These are phyloP conservation scores for Ypsolopha scabrella DNA, from an alignment of 2,888 invertebrate genomes.

Conservation along the genomic window DNA sequence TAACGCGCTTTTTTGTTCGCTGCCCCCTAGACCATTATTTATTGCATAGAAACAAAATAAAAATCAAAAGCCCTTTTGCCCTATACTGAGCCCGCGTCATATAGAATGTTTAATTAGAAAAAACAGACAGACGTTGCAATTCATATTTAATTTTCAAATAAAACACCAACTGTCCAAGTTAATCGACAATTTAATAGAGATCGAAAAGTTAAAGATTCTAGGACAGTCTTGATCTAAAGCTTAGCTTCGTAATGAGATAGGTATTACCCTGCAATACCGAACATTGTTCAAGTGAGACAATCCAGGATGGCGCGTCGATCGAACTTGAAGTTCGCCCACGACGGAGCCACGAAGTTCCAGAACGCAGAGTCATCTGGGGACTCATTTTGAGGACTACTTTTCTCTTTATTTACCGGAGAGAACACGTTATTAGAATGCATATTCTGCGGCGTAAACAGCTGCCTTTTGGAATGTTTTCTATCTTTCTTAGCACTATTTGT, in stretches of 20 bases:
- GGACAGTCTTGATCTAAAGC: neutral
- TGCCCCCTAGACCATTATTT: too few relatives aligned
- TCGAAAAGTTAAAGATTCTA: neutral
- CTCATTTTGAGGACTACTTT: constrained; percentile 20
- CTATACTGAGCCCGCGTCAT: too few relatives aligned
- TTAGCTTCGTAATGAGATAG: neutral
- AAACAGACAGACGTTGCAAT: too few relatives aligned
- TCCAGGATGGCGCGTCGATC: constrained; percentile 3
- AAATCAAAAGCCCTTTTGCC: too few relatives aligned
- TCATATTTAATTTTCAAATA: neutral
- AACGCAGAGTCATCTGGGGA: constrained; percentile 21
- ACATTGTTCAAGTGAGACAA: neutral
- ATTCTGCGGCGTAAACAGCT: constrained; percentile 66
- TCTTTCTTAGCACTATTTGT: constrained; percentile 33
- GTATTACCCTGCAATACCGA: neutral
- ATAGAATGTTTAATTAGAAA: too few relatives aligned
- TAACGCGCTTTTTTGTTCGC: too few relatives aligned
- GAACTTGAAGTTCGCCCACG: constrained; percentile 75
- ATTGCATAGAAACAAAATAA: too few relatives aligned
- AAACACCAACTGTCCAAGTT: neutral
- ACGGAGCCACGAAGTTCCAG: constrained; percentile 68
- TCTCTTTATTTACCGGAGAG: constrained; percentile 37
- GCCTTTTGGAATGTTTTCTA: constrained; percentile 63
- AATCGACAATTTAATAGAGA: neutral
- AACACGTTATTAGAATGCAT: constrained; percentile 25